These are phyloP conservation scores for Drosophila ficusphila DNA, from an alignment of 1,140 invertebrate genomes.

Conservation along the genomic window DNA sequence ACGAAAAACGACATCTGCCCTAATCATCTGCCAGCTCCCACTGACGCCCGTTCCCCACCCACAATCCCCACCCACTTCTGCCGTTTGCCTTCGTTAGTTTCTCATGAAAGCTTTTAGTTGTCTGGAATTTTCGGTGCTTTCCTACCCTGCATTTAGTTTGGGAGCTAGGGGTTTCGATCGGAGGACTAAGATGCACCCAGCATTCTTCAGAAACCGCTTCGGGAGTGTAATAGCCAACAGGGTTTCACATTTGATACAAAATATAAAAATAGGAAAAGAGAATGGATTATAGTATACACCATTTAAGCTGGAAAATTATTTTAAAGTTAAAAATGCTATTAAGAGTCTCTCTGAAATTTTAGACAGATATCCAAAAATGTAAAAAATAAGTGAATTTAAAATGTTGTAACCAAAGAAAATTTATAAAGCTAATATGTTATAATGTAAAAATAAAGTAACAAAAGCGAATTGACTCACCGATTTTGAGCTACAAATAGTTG, in stretches of 20 bases:
- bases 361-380: too few species aligned
- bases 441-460: background rate
- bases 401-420: background rate
- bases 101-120: slow-evolving; percentile 80
- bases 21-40: slow-evolving; percentile 59
- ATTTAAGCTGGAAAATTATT: too few species aligned
- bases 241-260: too few species aligned
- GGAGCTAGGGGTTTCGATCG: background rate
- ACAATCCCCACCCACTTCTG: background rate
- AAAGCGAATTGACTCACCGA: slow-evolving; percentile 2
- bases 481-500: too few species aligned
- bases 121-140: slow-evolving; percentile 74
- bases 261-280: too few species aligned
- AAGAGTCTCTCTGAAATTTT: too few species aligned
- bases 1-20: slow-evolving; percentile 71
- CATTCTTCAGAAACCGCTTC: too few species aligned
- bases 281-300: too few species aligned
- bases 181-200: too few species aligned
- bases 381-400: too few species aligned
- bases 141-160: slow-evolving; percentile 24
- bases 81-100: slow-evolving; percentile 61
- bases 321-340: too few species aligned
- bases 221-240: too few species aligned
- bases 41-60: background rate
- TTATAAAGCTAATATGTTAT: background rate